A percentile compares a stretch with the other conserved stretches of the same genome.
Conservation (phyloP, 2,113 vertebrate species). For the Panthera uncia region DNA sequence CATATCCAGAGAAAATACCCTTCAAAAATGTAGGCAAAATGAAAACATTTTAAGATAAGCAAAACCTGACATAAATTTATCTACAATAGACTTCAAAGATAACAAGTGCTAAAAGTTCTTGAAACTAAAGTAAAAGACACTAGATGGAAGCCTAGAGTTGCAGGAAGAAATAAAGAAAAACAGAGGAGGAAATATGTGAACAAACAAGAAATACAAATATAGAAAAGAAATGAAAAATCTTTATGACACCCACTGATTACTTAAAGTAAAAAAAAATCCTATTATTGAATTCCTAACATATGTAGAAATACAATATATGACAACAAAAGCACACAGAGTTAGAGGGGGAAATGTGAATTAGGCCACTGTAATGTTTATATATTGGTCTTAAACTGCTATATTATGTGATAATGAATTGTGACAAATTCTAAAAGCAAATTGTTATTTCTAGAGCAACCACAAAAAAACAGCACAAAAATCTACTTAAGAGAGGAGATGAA, state of each 20-base stretch:
- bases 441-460: not conserved
- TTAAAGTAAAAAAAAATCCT: not conserved
- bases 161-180: not conserved
- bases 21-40: not conserved
- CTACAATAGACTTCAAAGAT: not conserved
- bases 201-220: not conserved
- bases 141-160: not conserved
- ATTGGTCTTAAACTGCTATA: not conserved
- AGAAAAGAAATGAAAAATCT: not conserved
- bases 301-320: not conserved
- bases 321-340: not conserved
- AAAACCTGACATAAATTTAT: not conserved
- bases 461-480: not conserved
- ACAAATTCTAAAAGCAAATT: not conserved
- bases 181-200: not conserved
- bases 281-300: not conserved
- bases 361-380: not conserved
- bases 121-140: not conserved
- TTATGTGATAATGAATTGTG: not conserved
- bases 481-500: not conserved
- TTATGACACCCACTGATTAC: not conserved
- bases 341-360: not conserved
- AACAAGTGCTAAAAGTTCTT: not conserved
- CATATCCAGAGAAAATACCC: not conserved
- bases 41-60: not conserved